Percentiles rank a stretch among this genome's conserved stretches.
Conservation (phyloP, 2,113 vertebrate species). For the Eurypyga helias region DNA sequence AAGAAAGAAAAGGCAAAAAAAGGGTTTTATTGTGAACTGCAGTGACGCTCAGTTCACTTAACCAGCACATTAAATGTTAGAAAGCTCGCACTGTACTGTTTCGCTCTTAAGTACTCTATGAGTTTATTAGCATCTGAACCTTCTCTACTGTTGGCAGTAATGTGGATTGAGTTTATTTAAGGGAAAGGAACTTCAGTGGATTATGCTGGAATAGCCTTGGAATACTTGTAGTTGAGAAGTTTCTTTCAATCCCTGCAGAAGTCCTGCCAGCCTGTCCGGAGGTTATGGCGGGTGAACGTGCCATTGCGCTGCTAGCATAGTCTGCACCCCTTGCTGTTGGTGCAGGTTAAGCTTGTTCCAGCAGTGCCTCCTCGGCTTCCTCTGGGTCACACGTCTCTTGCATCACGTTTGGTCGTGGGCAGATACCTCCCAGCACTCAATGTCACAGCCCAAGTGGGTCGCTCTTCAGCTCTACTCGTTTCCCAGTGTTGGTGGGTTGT, state of each 20-base stretch:
- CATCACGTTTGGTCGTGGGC: rapidly evolving
- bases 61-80: background rate
- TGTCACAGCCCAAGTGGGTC: background rate
- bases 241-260: too few relatives aligned
- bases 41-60: background rate
- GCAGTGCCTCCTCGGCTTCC: background rate
- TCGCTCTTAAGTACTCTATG: background rate
- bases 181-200: background rate
- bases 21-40: background rate
- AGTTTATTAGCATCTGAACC: background rate
- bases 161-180: background rate
- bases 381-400: background rate
- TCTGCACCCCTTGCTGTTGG: background rate
- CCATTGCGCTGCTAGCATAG: background rate
- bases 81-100: background rate
- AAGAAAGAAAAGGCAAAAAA: background rate
- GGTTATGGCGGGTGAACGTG: background rate
- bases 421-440: background rate
- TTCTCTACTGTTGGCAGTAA: background rate
- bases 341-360: background rate
- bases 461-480: background rate
- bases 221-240: background rate
- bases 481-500: background rate
- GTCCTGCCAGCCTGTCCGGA: background rate
- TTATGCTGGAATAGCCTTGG: background rate